Percentiles rank a stretch among this genome's conserved stretches.
phyloP scores from a whole-genome alignment of 2,888 invertebrate genomes.

The Drosophila nr. perissopoda region DNA sequence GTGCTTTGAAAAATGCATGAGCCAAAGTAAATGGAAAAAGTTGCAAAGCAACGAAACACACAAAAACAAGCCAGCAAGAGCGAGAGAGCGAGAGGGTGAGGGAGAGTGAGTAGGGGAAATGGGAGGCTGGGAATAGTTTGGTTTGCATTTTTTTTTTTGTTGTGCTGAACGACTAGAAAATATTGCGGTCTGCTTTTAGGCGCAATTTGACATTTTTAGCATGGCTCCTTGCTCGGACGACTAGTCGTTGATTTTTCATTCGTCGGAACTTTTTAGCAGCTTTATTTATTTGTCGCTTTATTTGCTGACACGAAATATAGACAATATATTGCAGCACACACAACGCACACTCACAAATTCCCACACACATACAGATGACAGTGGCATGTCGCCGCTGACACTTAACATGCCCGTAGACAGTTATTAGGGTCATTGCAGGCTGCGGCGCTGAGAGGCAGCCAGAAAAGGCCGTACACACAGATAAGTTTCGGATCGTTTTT shows the following conservation, averaged over 20 bases:
- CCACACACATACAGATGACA: constrained; percentile 63
- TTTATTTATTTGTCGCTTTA: constrained; percentile 80
- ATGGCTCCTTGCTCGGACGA: constrained; percentile 10
- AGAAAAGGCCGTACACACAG: constrained; percentile 43
- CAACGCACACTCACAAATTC: constrained; percentile 30
- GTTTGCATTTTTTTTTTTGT: not conserved
- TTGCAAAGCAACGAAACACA: constrained; percentile 67
- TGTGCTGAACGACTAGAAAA: constrained; percentile 56
- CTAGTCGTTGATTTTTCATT: constrained; percentile 64
- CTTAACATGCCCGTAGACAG: constrained; percentile 81
- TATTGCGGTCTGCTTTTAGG: constrained; percentile 79
- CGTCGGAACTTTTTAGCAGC: constrained; percentile 70
- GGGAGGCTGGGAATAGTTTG: constrained; percentile 57
- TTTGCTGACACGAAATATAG: constrained; percentile 81
- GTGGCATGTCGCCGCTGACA: constrained; percentile 78
- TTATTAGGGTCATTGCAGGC: constrained; percentile 80
- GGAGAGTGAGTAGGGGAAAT: not conserved
- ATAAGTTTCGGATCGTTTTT: constrained; percentile 46
- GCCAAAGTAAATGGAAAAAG: constrained; percentile 81
- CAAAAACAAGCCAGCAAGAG: constrained; percentile 46
- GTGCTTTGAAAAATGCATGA: constrained; percentile 81
- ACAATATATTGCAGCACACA: constrained; percentile 70
- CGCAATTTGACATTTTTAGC: constrained; percentile 76
- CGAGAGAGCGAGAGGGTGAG: constrained; percentile 1
- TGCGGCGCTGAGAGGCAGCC: constrained; percentile 34